Evolutionary conservation across 2,888 invertebrate genomes (phyloP).

Genomic region (Ferrisia virgata): DNA sequence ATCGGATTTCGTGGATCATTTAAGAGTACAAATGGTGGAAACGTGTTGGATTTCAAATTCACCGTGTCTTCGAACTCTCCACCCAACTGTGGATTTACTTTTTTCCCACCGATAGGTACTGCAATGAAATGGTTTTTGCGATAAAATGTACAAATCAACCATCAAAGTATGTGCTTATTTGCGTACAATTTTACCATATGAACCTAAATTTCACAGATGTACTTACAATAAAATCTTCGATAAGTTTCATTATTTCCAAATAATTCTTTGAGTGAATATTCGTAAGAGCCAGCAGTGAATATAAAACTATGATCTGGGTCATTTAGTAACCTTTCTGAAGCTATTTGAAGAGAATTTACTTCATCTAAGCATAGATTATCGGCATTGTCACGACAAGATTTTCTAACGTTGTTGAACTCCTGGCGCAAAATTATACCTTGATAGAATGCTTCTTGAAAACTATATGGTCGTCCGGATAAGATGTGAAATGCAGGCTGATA

Average conservation of each 20-base stretch:
- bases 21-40: slow-evolving; percentile 69
- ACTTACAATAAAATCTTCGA: neutral
- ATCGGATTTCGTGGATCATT: slow-evolving; percentile 53
- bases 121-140: too few species aligned
- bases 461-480: too few species aligned
- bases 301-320: neutral
- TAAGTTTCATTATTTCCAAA: neutral
- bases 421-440: neutral
- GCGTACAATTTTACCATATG: too few species aligned
- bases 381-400: neutral
- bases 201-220: neutral
- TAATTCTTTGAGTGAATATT: neutral
- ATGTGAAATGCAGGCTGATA: too few species aligned
- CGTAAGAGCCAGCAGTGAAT: neutral
- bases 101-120: too few species aligned
- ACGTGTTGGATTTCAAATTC: neutral
- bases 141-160: too few species aligned
- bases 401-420: neutral
- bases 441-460: too few species aligned
- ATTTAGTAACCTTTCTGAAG: neutral
- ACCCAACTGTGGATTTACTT: neutral
- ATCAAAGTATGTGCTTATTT: too few species aligned
- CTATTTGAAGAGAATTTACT: neutral
- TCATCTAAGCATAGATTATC: neutral
- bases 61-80: neutral